Percentiles rank a stretch among this genome's conserved stretches.
These are phyloP conservation scores for Pocillopora verrucosa DNA, from an alignment of 64 coral and sea anemone genomes.

Conservation along the genomic window DNA sequence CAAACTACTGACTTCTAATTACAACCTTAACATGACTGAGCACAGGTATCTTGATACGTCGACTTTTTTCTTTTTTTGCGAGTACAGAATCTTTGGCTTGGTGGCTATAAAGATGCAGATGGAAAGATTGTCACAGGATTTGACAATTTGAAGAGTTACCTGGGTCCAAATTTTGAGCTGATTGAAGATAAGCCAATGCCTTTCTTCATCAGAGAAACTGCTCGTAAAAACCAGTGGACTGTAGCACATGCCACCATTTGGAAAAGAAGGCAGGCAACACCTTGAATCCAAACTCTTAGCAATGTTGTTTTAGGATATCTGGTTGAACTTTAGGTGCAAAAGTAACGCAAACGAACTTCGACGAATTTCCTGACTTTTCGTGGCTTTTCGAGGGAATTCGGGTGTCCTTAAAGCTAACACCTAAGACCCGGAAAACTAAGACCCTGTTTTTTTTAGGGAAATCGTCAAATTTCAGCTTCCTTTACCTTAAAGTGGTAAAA, in stretches of 20 bases:
- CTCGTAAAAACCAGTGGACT: slow-evolving; percentile 49
- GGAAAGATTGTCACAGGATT: slow-evolving; percentile 40
- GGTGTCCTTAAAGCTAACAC: too few relatives aligned
- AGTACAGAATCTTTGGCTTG: slow-evolving; percentile 47
- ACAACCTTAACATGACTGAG: too few relatives aligned
- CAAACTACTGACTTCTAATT: too few relatives aligned
- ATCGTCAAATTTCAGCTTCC: too few relatives aligned
- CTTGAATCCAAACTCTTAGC: neutral
- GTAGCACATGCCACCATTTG: slow-evolving; percentile 47
- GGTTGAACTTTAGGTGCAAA: too few relatives aligned
- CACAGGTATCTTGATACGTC: neutral
- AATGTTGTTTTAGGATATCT: too few relatives aligned
- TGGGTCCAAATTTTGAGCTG: slow-evolving; percentile 50
- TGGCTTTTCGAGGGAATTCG: too few relatives aligned
- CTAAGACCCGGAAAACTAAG: too few relatives aligned
- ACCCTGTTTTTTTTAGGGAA: too few relatives aligned
- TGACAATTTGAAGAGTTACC: slow-evolving; percentile 36
- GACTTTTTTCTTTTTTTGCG: neutral
- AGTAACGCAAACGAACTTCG: too few relatives aligned
- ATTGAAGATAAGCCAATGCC: slow-evolving; percentile 53
- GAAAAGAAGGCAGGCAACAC: slow-evolving; percentile 26
- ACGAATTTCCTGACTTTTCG: too few relatives aligned
- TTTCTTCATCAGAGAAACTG: slow-evolving; percentile 59
- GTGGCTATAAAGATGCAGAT: slow-evolving; percentile 50
- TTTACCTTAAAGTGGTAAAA: too few relatives aligned